Conservation (phyloP, 35 echinoderm and acorn worm genomes). For the Eucidaris tribuloides region DNA sequence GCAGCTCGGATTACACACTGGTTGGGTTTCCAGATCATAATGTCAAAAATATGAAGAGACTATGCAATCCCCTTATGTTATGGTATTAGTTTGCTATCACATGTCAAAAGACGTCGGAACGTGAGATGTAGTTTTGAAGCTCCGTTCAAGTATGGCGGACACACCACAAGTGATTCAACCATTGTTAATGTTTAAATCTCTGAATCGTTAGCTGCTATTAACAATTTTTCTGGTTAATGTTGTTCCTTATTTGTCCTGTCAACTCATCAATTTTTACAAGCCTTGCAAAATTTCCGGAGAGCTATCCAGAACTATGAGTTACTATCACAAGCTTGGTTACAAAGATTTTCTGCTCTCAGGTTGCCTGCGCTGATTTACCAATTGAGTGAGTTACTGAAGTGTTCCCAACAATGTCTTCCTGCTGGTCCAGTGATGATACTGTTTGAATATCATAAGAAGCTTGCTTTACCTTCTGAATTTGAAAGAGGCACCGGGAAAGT, state of each 20-base stretch:
- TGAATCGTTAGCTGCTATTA: background rate
- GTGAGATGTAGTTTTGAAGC: background rate
- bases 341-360: background rate
- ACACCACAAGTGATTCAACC: background rate
- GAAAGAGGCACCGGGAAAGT: constrained; percentile 51
- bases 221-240: constrained; percentile 11
- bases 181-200: background rate
- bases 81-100: background rate
- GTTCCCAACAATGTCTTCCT: background rate
- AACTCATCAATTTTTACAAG: background rate
- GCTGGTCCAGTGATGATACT: background rate
- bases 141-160: background rate
- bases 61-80: constrained; percentile 14
- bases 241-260: background rate
- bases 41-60: constrained; percentile 34
- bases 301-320: background rate
- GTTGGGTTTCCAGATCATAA: constrained; percentile 32
- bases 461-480: constrained; percentile 10
- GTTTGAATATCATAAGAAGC: background rate
- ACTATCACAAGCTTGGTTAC: background rate
- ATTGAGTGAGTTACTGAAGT: background rate
- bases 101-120: background rate
- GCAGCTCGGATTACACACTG: too few relatives aligned
- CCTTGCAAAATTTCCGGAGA: background rate
- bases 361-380: background rate